A percentile compares a stretch with the other conserved stretches of the same genome.
Evolutionary conservation across 1,140 invertebrate species (phyloP).

Genomic region (Triops longicaudatus): DNA sequence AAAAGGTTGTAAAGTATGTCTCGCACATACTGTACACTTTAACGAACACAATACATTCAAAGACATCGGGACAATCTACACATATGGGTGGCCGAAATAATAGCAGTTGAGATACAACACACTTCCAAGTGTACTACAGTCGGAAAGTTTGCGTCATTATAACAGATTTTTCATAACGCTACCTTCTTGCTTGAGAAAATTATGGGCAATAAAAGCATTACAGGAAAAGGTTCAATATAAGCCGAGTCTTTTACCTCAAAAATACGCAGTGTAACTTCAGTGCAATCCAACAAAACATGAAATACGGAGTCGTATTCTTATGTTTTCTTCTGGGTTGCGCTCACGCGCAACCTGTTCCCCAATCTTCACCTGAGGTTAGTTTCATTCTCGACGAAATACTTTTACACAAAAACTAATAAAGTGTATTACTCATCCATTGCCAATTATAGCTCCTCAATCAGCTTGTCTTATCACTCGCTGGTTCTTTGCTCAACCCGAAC

Average conservation of each 20-base stretch:
- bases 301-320: background rate
- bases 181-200: background rate
- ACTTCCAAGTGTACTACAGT: background rate
- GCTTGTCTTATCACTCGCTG: too few relatives aligned
- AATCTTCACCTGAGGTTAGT: background rate
- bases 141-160: background rate
- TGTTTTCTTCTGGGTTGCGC: background rate
- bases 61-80: background rate
- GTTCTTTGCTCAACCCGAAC: too few relatives aligned
- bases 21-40: too few relatives aligned
- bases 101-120: background rate
- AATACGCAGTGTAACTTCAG: conserved; percentile 1
- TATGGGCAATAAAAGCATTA: background rate
- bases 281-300: conserved; percentile 6
- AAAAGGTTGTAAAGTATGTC: too few relatives aligned
- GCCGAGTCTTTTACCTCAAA: background rate
- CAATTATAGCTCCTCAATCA: too few relatives aligned
- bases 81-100: background rate
- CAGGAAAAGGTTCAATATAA: background rate
- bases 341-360: background rate
- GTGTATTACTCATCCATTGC: too few relatives aligned
- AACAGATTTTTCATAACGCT: background rate
- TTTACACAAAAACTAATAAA: too few relatives aligned
- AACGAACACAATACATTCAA: background rate
- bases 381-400: background rate